These are phyloP conservation scores for Campoletis raptor DNA, from an alignment of 2,888 invertebrate species.

Conservation along the genomic window DNA sequence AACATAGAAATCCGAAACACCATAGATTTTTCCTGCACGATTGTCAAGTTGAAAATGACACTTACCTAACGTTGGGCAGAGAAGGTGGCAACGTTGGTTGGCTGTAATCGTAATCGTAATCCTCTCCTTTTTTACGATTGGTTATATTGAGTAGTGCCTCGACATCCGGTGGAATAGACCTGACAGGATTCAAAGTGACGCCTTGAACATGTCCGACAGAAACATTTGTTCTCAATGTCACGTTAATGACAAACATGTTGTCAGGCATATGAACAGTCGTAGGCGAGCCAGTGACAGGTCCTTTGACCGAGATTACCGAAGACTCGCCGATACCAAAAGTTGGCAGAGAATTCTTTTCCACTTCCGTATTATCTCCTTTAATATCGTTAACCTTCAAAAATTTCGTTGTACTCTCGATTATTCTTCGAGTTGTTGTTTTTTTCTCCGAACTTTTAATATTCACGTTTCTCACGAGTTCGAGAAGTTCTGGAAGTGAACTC, in stretches of 20 bases:
- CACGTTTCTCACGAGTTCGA: background rate
- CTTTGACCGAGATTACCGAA: slow-evolving; percentile 65
- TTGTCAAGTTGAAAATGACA: background rate
- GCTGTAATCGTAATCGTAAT: slow-evolving; percentile 89
- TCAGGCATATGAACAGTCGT: slow-evolving; percentile 84
- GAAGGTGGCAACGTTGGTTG: slow-evolving; percentile 93
- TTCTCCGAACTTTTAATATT: background rate
- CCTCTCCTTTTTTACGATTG: slow-evolving; percentile 86
- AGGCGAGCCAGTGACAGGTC: slow-evolving; percentile 74
- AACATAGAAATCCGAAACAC: background rate
- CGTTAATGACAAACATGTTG: slow-evolving; percentile 87
- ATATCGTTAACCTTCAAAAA: slow-evolving; percentile 12
- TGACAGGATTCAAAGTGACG: slow-evolving; percentile 84
- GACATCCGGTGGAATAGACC: slow-evolving; percentile 83
- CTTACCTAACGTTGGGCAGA: slow-evolving; percentile 91
- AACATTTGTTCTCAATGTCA: slow-evolving; percentile 85
- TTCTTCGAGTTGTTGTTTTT: background rate
- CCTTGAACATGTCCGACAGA: slow-evolving; percentile 85
- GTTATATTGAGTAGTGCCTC: slow-evolving; percentile 86
- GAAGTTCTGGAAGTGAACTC: slow-evolving; percentile 4
- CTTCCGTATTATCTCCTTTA: background rate
- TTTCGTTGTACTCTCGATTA: slow-evolving; percentile 33
- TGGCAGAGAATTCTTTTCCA: background rate
- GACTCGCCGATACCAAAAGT: slow-evolving; percentile 8
- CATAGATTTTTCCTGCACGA: background rate